Evolutionary conservation across 2,888 invertebrate genomes (phyloP).

Genomic region (Eristalis tenax): DNA sequence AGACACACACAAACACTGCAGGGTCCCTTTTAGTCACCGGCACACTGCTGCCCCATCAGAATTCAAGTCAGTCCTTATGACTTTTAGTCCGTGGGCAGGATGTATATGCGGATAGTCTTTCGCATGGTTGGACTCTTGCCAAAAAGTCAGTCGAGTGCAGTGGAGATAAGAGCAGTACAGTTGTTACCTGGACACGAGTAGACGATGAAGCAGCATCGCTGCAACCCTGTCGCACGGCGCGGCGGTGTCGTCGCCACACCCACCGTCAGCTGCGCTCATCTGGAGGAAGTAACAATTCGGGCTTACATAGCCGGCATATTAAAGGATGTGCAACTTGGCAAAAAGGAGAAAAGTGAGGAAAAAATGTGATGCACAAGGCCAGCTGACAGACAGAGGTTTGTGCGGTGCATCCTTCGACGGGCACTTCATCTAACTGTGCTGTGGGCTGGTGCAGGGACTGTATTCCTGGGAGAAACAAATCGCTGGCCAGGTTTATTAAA

Average conservation of each 20-base stretch:
- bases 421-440: constrained; percentile 53
- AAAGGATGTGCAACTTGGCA: constrained; percentile 55
- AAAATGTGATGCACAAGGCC: background rate
- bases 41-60: background rate
- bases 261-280: constrained; percentile 18
- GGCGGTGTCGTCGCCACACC: background rate
- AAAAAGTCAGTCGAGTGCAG: constrained; percentile 68
- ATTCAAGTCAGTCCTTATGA: constrained; percentile 26
- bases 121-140: constrained; percentile 59
- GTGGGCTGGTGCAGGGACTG: constrained; percentile 33
- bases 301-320: constrained; percentile 68
- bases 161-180: constrained; percentile 48
- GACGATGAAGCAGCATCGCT: background rate
- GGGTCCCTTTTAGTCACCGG: background rate
- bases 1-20: background rate
- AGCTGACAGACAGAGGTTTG: background rate
- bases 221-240: no score
- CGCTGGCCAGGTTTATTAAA: constrained; percentile 65
- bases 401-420: constrained; percentile 34
- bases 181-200: constrained; percentile 43
- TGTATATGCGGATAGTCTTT: background rate
- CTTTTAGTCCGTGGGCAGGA: constrained; percentile 12
- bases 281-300: constrained; percentile 47
- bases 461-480: constrained; percentile 53
- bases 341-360: constrained; percentile 42